Conservation (phyloP, 2,113 vertebrate species). For the Recurvirostra avosetta region DNA sequence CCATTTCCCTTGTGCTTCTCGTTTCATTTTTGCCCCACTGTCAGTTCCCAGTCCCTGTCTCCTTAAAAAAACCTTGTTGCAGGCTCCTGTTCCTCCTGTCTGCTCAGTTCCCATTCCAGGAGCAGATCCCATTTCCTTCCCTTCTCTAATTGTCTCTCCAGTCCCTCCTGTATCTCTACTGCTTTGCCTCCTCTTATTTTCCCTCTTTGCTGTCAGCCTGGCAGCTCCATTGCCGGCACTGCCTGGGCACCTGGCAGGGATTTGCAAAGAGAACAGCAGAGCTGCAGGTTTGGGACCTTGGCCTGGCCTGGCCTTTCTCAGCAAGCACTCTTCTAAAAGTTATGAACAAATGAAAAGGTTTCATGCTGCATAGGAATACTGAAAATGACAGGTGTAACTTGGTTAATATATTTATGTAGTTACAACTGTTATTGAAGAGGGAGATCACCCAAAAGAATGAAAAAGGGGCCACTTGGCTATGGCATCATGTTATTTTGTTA, state of each 20-base stretch:
- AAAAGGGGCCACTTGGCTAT: background rate
- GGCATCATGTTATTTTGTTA: background rate
- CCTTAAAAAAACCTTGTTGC: background rate
- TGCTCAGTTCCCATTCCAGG: background rate
- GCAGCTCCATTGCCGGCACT: rapidly evolving
- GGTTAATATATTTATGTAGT: background rate
- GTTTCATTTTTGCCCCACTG: background rate
- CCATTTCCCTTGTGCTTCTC: background rate
- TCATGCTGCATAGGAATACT: background rate
- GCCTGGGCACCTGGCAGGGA: background rate
- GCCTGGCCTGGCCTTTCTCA: background rate
- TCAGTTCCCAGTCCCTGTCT: background rate
- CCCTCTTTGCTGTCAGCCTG: background rate
- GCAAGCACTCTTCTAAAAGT: background rate
- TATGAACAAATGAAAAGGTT: background rate
- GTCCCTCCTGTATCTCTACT: background rate
- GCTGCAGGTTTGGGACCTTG: background rate
- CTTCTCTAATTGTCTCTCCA: background rate
- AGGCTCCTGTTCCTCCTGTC: background rate
- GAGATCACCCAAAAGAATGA: background rate
- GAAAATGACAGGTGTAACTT: background rate
- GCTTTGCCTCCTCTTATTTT: background rate
- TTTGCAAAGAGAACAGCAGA: background rate
- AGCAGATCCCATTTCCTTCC: background rate
- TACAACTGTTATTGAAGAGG: background rate